These are phyloP conservation scores for Hyperoplus immaculatus DNA, from an alignment of 2,797 vertebrate species.

Conservation along the genomic window DNA sequence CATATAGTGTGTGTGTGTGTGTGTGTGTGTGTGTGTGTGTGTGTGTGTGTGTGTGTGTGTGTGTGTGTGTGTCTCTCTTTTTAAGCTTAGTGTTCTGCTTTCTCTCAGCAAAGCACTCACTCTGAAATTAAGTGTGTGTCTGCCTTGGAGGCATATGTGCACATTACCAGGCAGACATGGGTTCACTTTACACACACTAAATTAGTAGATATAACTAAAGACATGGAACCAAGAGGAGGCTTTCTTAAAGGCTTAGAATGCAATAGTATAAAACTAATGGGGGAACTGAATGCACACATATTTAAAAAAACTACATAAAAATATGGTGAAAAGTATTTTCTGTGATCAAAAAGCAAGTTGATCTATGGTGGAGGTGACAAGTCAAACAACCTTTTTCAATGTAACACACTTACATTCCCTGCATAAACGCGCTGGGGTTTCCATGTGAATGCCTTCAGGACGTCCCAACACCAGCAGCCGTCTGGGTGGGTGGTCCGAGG, in stretches of 20 bases:
- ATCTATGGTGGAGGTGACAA: slow-evolving; percentile 2
- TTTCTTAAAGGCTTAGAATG: too few species aligned
- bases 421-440: slow-evolving; percentile 8
- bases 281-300: not conserved
- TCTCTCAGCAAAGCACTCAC: slow-evolving; percentile 54
- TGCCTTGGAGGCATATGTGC: slow-evolving; percentile 38
- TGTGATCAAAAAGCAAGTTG: not conserved
- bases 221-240: not conserved
- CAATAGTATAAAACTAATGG: too few species aligned
- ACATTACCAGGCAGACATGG: slow-evolving; percentile 22
- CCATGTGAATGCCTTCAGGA: slow-evolving; percentile 34
- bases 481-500: slow-evolving; percentile 83
- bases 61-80: not conserved
- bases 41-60: not conserved
- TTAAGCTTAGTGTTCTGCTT: slow-evolving; percentile 36
- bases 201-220: too few species aligned
- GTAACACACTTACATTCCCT: not conserved
- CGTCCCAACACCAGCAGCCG: slow-evolving; percentile 33
- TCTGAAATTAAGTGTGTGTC: slow-evolving; percentile 21
- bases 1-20: slow-evolving; percentile 27
- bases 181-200: not conserved
- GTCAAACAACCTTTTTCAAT: slow-evolving; percentile 19
- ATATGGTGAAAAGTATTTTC: not conserved
- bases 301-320: too few species aligned
- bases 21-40: slow-evolving; percentile 12